Percentiles rank a stretch among this genome's conserved stretches.
Evolutionary conservation across 2,113 vertebrate species (phyloP).

Genomic region (Cynopterus brachyotis): DNA sequence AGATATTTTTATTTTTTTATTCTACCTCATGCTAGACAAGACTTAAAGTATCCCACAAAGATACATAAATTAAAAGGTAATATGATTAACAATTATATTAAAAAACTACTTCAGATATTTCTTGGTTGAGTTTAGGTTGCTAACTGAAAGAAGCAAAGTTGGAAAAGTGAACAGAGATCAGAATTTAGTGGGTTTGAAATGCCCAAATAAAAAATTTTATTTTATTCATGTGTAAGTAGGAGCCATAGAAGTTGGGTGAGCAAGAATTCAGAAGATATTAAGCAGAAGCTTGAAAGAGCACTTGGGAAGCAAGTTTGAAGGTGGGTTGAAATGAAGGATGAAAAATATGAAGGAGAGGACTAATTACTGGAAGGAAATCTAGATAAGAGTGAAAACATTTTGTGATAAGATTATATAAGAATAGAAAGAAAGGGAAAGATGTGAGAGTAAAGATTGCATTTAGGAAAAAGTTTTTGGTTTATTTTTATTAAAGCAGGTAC

Average conservation of each 20-base stretch:
- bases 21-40: neutral
- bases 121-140: slow-evolving; percentile 21
- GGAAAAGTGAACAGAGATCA: neutral
- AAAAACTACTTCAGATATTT: neutral
- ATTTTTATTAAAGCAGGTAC: neutral
- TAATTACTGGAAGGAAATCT: neutral
- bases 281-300: neutral
- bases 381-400: neutral
- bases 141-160: neutral
- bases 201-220: neutral
- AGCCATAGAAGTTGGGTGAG: neutral
- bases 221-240: neutral
- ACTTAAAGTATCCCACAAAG: neutral
- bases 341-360: neutral
- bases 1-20: neutral
- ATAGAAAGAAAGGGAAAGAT: neutral
- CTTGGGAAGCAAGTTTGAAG: neutral
- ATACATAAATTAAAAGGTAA: neutral
- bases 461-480: neutral
- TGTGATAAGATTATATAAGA: neutral
- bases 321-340: neutral
- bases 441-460: neutral
- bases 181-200: neutral
- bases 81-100: neutral
- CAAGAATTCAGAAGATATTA: neutral